Conservation (phyloP, 2,113 vertebrate genomes). For the Dermatemys mawii region DNA sequence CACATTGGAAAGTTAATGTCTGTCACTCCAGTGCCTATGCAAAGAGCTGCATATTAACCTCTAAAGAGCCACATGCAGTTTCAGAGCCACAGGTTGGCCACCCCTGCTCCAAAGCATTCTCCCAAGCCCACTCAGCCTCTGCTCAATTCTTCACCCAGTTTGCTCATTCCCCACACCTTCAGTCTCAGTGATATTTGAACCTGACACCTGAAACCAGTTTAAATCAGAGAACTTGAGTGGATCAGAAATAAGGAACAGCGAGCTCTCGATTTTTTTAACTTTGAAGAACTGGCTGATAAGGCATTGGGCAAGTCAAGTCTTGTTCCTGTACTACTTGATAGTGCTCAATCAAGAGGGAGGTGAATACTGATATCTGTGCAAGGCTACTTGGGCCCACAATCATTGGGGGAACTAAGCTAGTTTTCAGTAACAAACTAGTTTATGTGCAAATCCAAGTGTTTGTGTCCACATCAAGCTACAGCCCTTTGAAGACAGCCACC, state of each 20-base stretch:
- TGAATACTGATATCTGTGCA: background rate
- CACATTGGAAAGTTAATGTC: no score
- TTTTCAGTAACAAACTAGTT: background rate
- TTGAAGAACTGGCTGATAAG: background rate
- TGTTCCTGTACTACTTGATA: background rate
- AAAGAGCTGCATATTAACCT: no score
- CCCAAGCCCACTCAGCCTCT: background rate
- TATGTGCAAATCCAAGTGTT: constrained; percentile 34
- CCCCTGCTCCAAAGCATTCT: no score
- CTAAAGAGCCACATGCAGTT: no score
- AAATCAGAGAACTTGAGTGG: constrained; percentile 6
- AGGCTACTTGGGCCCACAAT: background rate
- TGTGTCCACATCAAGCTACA: background rate
- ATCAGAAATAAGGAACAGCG: background rate
- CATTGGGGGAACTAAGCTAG: background rate
- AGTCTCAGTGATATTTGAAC: background rate
- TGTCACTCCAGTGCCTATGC: no score
- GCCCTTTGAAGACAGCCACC: constrained; percentile 7
- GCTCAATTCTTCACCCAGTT: background rate
- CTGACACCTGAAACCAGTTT: background rate
- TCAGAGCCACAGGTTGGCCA: no score
- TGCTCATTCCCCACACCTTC: background rate
- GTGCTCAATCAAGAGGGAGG: background rate
- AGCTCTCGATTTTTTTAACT: constrained; percentile 2
- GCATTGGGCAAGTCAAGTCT: constrained; percentile 20